Conservation (phyloP, 1,140 invertebrate species). For the Eupristina koningsbergeri region DNA sequence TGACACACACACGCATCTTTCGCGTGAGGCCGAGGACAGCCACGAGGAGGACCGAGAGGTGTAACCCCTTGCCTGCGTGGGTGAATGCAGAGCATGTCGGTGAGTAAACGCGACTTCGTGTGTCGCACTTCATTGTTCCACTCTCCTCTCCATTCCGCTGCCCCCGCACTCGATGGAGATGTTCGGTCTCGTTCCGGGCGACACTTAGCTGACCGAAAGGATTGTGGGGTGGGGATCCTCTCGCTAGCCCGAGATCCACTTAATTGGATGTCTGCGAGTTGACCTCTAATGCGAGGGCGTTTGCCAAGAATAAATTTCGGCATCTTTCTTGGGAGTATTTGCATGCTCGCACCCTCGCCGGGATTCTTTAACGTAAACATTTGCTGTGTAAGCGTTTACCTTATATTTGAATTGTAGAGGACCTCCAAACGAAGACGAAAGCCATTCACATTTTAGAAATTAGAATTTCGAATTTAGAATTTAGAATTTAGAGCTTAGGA, state of each 20-base stretch:
- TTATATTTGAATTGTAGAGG: slow-evolving; percentile 19
- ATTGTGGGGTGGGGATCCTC: background rate
- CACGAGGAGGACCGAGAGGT: background rate
- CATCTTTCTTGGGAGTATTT: background rate
- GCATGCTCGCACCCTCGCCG: background rate
- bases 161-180: no score
- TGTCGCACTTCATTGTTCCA: slow-evolving; percentile 7
- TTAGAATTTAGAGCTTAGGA: no score
- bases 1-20: background rate
- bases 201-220: background rate
- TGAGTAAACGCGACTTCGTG: slow-evolving; percentile 42
- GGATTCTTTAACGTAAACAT: background rate
- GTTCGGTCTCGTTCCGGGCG: background rate
- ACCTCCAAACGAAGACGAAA: background rate
- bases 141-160: background rate
- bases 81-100: slow-evolving; percentile 42
- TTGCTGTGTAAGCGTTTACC: background rate
- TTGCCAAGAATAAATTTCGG: background rate
- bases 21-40: background rate
- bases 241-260: slow-evolving; percentile 2
- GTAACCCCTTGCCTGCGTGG: slow-evolving; percentile 34
- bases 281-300: background rate
- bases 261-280: slow-evolving; percentile 13
- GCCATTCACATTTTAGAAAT: background rate
- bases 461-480: no score